Evolutionary conservation across 2,888 invertebrate genomes (phyloP), one percentile per base, ranked within the genome.

Genomic region (Miltochrista miniata): DNA sequence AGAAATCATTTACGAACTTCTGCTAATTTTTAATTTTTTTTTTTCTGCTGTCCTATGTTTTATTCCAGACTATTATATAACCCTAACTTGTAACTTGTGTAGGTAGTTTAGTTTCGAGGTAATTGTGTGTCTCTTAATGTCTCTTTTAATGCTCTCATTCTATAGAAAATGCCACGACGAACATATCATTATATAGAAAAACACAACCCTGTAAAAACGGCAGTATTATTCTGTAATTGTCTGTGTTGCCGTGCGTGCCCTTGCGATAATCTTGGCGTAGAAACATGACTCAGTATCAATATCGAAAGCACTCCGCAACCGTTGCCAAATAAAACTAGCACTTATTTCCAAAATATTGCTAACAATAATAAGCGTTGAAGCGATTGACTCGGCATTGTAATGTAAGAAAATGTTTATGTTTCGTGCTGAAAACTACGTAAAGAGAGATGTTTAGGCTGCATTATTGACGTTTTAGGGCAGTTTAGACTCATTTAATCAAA

Each of bases 211-310:
- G 36, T 36, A 13, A 36, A 9, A 70, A 24, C 62, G 64, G 64
- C 67, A 60, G 60, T 65, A 61, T 76, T 68, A 76, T 78, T 76
- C 78, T 76, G 72, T 76, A n/a, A n/a, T n/a, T n/a, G n/a, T 76
- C 69, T 77, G 78, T 79, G 78, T 81, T 64, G 77, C 79, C 83
- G 81, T 74, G 75, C 76, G 73, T 84, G 86, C 80, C 87, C 87
- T 87, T 86, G 87, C 65, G 70, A 72, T 78, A 81, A 81, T 83
- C 79, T 80, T 70, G 74, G 81, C 79, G 69, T 79, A 72, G 83
- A 64, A 82, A 79, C 83, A 74, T 86, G 84, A 86, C 68, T 87
- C 87, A 85, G 72, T 68, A 59, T 59, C 74, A 70, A 74, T 77
- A 79, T 75, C 72, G 64, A 64, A 72, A 74, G 68, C 76, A 80